phyloP scores from a whole-genome alignment of 2,797 vertebrate genomes.

The Poecilia wingei region DNA sequence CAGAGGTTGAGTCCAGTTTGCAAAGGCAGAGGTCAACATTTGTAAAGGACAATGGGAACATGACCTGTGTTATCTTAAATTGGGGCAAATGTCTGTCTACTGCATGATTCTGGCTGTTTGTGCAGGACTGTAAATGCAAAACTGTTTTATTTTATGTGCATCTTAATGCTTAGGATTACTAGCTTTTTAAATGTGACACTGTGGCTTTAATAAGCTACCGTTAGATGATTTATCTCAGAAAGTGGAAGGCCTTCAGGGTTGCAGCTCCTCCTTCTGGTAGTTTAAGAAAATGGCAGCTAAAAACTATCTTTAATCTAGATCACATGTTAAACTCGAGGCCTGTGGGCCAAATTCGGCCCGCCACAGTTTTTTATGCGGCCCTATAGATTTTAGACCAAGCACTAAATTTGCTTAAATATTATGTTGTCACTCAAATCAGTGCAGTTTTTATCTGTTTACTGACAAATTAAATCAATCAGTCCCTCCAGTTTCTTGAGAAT shows the following conservation, averaged over 20 bases:
- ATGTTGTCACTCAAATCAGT: too few species aligned
- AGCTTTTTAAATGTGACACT: neutral
- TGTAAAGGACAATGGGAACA: conserved; percentile 31
- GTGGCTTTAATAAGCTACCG: neutral
- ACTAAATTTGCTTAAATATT: too few species aligned
- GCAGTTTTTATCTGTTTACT: too few species aligned
- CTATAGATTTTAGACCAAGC: too few species aligned
- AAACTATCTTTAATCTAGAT: neutral
- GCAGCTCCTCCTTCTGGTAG: neutral
- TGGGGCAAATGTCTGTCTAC: neutral
- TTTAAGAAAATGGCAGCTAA: neutral
- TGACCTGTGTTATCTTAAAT: conserved; percentile 11
- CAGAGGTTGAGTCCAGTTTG: conserved; percentile 58
- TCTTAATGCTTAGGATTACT: neutral
- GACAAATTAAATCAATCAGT: too few species aligned
- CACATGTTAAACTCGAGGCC: too few species aligned
- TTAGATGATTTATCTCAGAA: neutral
- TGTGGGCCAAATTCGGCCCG: too few species aligned
- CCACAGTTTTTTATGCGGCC: too few species aligned
- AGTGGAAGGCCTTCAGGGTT: neutral
- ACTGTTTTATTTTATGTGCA: neutral
- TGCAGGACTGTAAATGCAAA: neutral
- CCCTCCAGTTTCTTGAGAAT: too few species aligned
- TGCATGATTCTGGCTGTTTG: neutral
- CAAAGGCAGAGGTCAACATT: conserved; percentile 32